A percentile compares a stretch with the other conserved stretches of the same genome.
phyloP scores from a whole-genome alignment of 2,797 vertebrate genomes.

The Muscicapa comitata region DNA sequence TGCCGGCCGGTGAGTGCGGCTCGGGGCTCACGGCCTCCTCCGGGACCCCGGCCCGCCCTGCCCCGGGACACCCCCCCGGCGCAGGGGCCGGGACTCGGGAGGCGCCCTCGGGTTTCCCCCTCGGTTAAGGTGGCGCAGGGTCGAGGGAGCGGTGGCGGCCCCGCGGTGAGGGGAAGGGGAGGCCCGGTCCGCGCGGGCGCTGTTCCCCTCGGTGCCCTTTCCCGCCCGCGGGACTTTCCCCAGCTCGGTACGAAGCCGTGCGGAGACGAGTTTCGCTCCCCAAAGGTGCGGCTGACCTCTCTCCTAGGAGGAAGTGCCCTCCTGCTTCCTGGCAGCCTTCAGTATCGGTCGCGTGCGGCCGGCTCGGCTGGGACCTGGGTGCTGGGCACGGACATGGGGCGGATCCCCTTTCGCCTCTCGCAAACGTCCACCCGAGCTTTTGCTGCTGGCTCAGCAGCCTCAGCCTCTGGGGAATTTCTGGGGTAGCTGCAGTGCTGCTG shows the following conservation, averaged over 20 bases:
- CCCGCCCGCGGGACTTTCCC: not conserved
- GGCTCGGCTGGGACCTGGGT: not conserved
- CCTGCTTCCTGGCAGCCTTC: not conserved
- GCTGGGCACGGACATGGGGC: not conserved
- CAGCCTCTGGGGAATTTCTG: not conserved
- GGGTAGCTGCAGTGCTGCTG: not conserved
- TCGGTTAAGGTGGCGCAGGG: not conserved
- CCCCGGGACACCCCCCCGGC: not conserved
- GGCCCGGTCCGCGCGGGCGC: not conserved
- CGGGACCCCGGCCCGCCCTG: no score
- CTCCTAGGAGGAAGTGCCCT: not conserved
- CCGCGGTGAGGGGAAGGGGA: not conserved
- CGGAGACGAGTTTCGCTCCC: not conserved
- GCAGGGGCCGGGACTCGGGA: not conserved
- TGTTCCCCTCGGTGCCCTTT: rapidly evolving
- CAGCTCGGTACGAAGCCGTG: not conserved
- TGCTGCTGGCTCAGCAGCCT: not conserved
- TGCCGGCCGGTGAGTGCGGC: slow-evolving; percentile 72
- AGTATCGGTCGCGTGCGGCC: not conserved
- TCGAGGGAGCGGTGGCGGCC: not conserved
- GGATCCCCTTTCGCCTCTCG: not conserved
- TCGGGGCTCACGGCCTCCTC: not conserved
- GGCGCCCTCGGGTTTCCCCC: not conserved
- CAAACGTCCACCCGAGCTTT: not conserved
- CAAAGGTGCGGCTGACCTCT: not conserved